These are phyloP conservation scores for Chitala chitala DNA, from an alignment of 2,113 vertebrate species.

Conservation along the genomic window DNA sequence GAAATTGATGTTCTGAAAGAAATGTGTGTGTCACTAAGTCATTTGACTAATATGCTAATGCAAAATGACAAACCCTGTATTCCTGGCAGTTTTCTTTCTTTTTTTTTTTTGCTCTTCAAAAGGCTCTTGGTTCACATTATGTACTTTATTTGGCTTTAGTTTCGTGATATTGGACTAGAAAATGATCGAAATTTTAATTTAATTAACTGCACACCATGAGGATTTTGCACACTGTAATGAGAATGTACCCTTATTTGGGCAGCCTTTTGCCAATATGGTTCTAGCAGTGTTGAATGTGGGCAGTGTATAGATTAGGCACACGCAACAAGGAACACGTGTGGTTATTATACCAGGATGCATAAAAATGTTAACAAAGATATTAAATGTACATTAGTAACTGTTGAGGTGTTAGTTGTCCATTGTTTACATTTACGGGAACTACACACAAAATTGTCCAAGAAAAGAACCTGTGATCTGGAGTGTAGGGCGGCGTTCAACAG, in stretches of 20 bases:
- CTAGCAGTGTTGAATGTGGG: neutral
- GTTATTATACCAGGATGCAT: neutral
- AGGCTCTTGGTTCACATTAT: conserved; percentile 5
- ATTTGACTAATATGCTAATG: conserved; percentile 23
- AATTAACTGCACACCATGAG: neutral
- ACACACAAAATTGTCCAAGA: too few relatives aligned
- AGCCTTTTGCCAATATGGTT: neutral
- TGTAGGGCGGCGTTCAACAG: too few relatives aligned
- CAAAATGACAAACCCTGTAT: conserved; percentile 10
- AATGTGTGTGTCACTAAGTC: conserved; percentile 13
- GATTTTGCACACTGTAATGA: neutral
- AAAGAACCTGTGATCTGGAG: too few relatives aligned
- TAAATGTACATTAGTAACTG: neutral
- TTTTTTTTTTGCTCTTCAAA: neutral
- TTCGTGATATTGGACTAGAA: neutral
- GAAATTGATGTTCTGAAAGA: conserved; percentile 15
- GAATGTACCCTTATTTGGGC: neutral
- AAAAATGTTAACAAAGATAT: neutral
- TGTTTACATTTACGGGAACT: too few relatives aligned
- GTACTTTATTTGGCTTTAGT: neutral
- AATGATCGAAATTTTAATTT: neutral
- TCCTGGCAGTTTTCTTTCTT: neutral
- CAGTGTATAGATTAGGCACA: neutral
- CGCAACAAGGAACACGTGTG: neutral
- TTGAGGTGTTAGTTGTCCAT: neutral